Conservation (phyloP, 2,113 vertebrate species). For the Pseudonaja textilis region DNA sequence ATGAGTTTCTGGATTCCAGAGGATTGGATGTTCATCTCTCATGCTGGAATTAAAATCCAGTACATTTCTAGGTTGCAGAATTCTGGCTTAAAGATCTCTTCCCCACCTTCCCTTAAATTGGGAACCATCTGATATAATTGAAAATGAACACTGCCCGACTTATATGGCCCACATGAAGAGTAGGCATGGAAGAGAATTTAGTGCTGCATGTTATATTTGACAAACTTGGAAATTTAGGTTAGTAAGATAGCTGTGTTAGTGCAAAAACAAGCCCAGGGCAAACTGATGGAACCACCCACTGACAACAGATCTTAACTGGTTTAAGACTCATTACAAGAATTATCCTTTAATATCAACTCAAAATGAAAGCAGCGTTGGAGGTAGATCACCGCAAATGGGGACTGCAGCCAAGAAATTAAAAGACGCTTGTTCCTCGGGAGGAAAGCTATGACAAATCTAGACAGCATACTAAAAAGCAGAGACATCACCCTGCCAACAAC, state of each 20-base stretch:
- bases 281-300: conserved; percentile 2
- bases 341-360: neutral
- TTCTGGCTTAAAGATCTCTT: neutral
- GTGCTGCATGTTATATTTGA: neutral
- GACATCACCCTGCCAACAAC: too few species aligned
- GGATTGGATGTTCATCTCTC: neutral
- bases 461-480: too few species aligned
- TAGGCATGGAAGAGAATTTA: neutral
- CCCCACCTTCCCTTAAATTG: neutral
- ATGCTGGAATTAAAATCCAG: neutral
- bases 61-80: neutral
- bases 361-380: neutral
- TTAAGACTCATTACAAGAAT: conserved; percentile 7
- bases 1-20: neutral
- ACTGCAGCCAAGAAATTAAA: too few species aligned
- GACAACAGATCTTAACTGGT: conserved; percentile 21
- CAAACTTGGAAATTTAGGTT: neutral
- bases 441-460: too few species aligned
- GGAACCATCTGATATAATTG: neutral
- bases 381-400: neutral
- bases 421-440: too few species aligned
- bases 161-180: neutral
- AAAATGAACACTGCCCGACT: neutral
- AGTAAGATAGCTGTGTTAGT: neutral
- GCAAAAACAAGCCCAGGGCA: neutral